Conservation (phyloP, 2,797 vertebrate species). For the Syngnathus rostellatus region DNA sequence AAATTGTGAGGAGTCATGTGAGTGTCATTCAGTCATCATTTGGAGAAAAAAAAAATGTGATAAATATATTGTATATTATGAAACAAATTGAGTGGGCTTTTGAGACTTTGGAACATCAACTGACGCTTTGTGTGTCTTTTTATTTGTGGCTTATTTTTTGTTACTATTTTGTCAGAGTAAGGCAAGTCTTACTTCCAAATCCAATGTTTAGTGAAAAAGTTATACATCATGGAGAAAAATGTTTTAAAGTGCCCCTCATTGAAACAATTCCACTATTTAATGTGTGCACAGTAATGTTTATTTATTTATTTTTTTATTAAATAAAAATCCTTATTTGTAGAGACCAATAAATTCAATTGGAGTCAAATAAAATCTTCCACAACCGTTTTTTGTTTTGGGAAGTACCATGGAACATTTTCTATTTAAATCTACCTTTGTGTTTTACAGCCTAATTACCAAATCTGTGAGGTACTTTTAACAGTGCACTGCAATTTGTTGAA, state of each 20-base stretch:
- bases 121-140: conserved; percentile 51
- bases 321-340: background rate
- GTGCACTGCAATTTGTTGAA: background rate
- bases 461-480: background rate
- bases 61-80: conserved; percentile 54
- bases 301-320: no score
- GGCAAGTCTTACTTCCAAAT: conserved; percentile 32
- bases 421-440: background rate
- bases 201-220: conserved; percentile 5
- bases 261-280: background rate
- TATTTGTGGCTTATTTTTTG: conserved; percentile 58
- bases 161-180: conserved; percentile 61
- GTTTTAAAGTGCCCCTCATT: background rate
- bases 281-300: background rate
- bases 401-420: background rate
- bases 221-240: conserved; percentile 2
- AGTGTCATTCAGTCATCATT: conserved; percentile 60
- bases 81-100: conserved; percentile 46
- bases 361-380: background rate
- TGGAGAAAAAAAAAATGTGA: conserved; percentile 50
- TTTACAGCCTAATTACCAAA: background rate
- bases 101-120: conserved; percentile 48
- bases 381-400: background rate
- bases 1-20: conserved; percentile 66
- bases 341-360: background rate